Percentiles rank a stretch among this genome's conserved stretches.
Conservation (phyloP, 2,888 invertebrate genomes). For the Pyrochroa serraticornis region DNA sequence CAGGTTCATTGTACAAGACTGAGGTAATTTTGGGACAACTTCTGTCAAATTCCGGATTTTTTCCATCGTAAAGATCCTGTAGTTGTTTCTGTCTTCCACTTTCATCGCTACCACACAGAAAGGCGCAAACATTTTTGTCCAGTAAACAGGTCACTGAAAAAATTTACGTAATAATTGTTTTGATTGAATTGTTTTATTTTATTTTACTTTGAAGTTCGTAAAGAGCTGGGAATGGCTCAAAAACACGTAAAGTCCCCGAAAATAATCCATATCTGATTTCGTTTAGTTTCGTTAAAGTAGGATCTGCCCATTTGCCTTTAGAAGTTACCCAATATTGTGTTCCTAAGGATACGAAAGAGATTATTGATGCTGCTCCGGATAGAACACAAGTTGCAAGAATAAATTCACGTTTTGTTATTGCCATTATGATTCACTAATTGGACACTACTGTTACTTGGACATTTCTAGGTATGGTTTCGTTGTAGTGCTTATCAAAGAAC, state of each 20-base stretch:
- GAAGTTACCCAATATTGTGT: conserved; percentile 51
- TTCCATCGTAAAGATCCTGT: conserved; percentile 42
- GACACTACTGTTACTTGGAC: too few relatives aligned
- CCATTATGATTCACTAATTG: conserved; percentile 40
- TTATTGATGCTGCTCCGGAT: conserved; percentile 46
- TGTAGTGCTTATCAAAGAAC: too few relatives aligned
- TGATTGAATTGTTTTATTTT: background rate
- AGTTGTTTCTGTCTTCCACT: conserved; percentile 46
- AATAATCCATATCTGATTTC: conserved; percentile 49
- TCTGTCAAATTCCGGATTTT: conserved; percentile 15
- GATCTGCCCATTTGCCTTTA: conserved; percentile 25
- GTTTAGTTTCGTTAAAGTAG: conserved; percentile 12
- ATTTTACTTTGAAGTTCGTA: conserved; percentile 49
- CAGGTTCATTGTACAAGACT: background rate
- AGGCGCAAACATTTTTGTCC: conserved; percentile 54
- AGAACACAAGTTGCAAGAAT: conserved; percentile 47
- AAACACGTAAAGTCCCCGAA: conserved; percentile 42
- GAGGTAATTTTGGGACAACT: conserved; percentile 27
- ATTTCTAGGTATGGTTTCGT: too few relatives aligned
- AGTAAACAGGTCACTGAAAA: conserved; percentile 55
- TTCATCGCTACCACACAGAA: conserved; percentile 48
- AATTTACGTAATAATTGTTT: conserved; percentile 21
- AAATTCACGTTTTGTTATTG: conserved; percentile 44
- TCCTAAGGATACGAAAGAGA: conserved; percentile 48
- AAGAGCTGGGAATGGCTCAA: conserved; percentile 30